These are phyloP conservation scores for Enteromius afrohamiltoni DNA, from an alignment of 2,797 vertebrate genomes.

Conservation along the genomic window DNA sequence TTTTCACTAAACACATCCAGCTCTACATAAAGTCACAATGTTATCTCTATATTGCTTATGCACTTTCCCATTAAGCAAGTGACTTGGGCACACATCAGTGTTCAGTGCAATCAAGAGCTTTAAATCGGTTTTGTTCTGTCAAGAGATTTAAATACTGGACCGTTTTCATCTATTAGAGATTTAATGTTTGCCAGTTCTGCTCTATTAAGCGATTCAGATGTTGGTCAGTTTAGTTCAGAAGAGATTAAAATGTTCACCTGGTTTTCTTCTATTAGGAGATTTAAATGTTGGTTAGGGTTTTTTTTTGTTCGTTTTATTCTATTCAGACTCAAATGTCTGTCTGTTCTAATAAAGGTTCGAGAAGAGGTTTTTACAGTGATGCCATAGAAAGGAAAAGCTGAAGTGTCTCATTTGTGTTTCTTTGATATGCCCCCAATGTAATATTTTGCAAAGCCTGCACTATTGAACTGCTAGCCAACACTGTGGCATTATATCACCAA, in stretches of 20 bases:
- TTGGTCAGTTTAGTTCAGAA: background rate
- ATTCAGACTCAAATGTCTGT: background rate
- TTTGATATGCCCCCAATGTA: too few relatives aligned
- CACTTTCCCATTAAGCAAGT: too few relatives aligned
- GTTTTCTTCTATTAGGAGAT: background rate
- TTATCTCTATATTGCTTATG: background rate
- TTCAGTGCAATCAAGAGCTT: background rate
- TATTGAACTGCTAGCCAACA: background rate
- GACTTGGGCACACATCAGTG: background rate
- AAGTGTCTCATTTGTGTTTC: background rate
- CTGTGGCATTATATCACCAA: conserved; percentile 7
- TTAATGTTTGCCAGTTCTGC: background rate
- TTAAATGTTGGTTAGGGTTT: background rate
- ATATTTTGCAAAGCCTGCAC: background rate
- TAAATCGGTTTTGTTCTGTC: background rate
- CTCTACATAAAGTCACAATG: background rate
- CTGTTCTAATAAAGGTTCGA: background rate
- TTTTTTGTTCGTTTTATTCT: background rate
- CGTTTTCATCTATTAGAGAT: background rate
- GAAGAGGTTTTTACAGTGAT: background rate
- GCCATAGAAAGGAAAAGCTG: background rate
- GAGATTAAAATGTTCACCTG: background rate
- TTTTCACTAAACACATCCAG: background rate
- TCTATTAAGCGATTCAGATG: background rate
- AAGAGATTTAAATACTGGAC: too few relatives aligned